Percentiles rank a stretch among this genome's conserved stretches.
phyloP scores from a whole-genome alignment of 2,888 invertebrate genomes.

The Agriopis aurantiaria region DNA sequence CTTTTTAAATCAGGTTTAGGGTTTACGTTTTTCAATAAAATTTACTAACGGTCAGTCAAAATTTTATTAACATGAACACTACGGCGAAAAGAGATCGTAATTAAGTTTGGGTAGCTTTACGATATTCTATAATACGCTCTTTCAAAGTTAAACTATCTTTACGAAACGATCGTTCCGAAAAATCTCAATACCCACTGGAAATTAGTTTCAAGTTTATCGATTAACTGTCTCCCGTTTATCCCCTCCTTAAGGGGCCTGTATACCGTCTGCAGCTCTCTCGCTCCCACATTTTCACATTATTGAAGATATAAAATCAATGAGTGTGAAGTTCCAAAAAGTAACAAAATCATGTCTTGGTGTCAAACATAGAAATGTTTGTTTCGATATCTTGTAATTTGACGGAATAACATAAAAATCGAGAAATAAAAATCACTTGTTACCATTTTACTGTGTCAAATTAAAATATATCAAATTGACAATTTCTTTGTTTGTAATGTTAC shows the following conservation, averaged over 20 bases:
- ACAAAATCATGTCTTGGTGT: too few species aligned
- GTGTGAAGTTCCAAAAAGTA: too few species aligned
- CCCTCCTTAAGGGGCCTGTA: conserved; percentile 10
- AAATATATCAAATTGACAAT: too few species aligned
- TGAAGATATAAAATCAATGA: too few species aligned
- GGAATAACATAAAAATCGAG: too few species aligned
- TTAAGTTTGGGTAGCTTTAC: background rate
- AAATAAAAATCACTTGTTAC: too few species aligned
- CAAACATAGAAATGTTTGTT: too few species aligned
- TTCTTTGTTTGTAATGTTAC: too few species aligned
- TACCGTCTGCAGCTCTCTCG: too few species aligned
- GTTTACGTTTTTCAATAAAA: conserved; percentile 18
- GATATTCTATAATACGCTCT: background rate
- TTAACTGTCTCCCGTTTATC: conserved; percentile 14
- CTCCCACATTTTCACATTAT: too few species aligned
- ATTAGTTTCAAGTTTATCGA: conserved; percentile 9
- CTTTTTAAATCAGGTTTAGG: conserved; percentile 19
- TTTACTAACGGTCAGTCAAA: background rate
- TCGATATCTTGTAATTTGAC: too few species aligned
- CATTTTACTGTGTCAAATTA: too few species aligned
- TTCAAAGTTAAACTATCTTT: background rate
- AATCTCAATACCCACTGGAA: background rate
- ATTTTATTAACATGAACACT: background rate
- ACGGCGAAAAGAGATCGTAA: background rate
- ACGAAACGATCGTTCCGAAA: background rate